These are phyloP conservation scores for Glyptemys insculpta DNA, from an alignment of 2,797 vertebrate species.

Conservation along the genomic window DNA sequence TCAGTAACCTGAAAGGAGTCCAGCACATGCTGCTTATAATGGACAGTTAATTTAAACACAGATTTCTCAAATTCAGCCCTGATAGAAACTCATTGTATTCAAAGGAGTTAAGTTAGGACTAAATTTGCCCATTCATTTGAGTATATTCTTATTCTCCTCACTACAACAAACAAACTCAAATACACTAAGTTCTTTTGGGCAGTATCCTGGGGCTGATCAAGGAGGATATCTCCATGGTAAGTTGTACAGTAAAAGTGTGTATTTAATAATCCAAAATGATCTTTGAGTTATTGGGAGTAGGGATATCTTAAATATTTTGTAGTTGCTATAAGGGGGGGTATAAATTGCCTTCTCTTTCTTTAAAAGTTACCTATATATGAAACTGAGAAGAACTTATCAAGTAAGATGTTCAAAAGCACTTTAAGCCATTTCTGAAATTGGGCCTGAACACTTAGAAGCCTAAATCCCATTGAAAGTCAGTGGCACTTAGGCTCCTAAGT, in stretches of 20 bases:
- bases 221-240: slow-evolving; percentile 5
- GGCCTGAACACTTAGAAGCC: background rate
- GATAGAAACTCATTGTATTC: background rate
- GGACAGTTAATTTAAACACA: background rate
- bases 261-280: slow-evolving; percentile 20
- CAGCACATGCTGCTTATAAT: background rate
- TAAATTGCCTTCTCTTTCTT: slow-evolving; percentile 68
- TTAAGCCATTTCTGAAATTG: background rate
- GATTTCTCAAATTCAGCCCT: background rate
- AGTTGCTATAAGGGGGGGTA: slow-evolving; percentile 51
- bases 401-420: background rate
- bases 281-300: slow-evolving; percentile 35
- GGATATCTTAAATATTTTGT: slow-evolving; percentile 58
- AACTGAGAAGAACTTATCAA: slow-evolving; percentile 59
- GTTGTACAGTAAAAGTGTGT: background rate
- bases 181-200: background rate
- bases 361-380: slow-evolving; percentile 69
- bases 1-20: background rate
- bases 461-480: background rate
- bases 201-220: background rate
- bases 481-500: background rate
- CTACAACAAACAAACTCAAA: background rate
- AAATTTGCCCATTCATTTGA: background rate
- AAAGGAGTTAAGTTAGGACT: background rate
- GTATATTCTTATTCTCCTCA: background rate